A percentile compares a stretch with the other conserved stretches of the same genome.
Evolutionary conservation across 1,140 invertebrate genomes (phyloP).

Genomic region (Heliconius melpomene): DNA sequence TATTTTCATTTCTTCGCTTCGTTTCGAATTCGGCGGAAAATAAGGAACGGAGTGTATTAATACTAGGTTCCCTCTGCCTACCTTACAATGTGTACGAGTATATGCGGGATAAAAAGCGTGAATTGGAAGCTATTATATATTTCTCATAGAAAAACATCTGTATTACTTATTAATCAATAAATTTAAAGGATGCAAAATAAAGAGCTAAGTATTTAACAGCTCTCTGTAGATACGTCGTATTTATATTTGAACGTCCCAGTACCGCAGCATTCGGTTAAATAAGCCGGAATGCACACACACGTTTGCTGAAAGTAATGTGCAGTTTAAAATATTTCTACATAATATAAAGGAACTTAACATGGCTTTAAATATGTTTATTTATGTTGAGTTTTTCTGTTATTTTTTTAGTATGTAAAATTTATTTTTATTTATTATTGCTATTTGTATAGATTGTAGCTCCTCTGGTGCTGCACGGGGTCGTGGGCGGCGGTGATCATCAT

Average conservation of each 20-base stretch:
- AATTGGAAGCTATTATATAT: too few species aligned
- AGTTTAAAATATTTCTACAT: slow-evolving; percentile 6
- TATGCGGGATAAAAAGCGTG: too few species aligned
- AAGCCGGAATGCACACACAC: slow-evolving; percentile 1
- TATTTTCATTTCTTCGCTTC: too few species aligned
- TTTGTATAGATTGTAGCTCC: too few species aligned
- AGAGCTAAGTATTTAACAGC: not conserved
- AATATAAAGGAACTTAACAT: slow-evolving; percentile 4
- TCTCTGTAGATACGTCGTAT: not conserved
- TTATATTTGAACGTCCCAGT: slow-evolving; percentile 6
- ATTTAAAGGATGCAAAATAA: not conserved
- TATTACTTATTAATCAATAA: not conserved
- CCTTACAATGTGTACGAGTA: too few species aligned
- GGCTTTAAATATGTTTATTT: not conserved
- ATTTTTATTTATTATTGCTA: not conserved
- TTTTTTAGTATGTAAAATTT: not conserved
- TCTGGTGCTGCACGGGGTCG: too few species aligned
- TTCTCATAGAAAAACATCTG: too few species aligned
- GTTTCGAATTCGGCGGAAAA: too few species aligned
- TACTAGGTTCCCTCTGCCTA: too few species aligned
- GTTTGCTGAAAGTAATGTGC: slow-evolving; percentile 3
- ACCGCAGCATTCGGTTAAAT: slow-evolving; percentile 6
- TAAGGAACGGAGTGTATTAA: too few species aligned
- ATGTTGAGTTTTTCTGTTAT: not conserved
- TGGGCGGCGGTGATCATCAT: too few species aligned